These are phyloP conservation scores for Halesus radiatus DNA, from an alignment of 1,140 invertebrate species.

Conservation along the genomic window DNA sequence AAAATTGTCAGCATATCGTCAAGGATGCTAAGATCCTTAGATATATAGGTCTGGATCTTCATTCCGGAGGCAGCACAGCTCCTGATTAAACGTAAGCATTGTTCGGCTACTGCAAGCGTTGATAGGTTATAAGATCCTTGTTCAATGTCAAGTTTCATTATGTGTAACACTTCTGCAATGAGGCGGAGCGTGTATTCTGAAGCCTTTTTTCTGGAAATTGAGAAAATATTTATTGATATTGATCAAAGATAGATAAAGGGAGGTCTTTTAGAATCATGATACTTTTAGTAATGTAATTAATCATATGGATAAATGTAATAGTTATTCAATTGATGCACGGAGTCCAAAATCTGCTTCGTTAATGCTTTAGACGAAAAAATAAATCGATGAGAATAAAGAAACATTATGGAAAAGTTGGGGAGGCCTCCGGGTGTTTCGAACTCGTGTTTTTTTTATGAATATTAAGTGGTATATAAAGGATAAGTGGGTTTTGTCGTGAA, in stretches of 20 bases:
- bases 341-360: too few relatives aligned
- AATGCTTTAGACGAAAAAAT: too few relatives aligned
- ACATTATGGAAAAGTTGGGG: too few relatives aligned
- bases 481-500: neutral
- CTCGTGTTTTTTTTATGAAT: neutral
- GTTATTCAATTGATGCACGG: too few relatives aligned
- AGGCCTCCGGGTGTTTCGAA: too few relatives aligned
- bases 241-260: too few relatives aligned
- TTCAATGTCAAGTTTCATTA: constrained; percentile 68
- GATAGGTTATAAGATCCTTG: constrained; percentile 67
- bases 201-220: constrained; percentile 67
- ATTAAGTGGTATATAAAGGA: neutral
- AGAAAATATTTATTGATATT: neutral
- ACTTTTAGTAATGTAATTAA: too few relatives aligned
- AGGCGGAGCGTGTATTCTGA: constrained; percentile 69
- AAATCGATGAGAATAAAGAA: too few relatives aligned
- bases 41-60: constrained; percentile 70
- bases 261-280: too few relatives aligned
- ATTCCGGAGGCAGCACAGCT: constrained; percentile 69
- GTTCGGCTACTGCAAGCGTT: constrained; percentile 67
- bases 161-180: constrained; percentile 69
- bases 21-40: constrained; percentile 68
- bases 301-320: too few relatives aligned
- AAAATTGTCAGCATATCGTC: constrained; percentile 69
- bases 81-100: constrained; percentile 66